Conservation (phyloP, 2,888 invertebrate genomes). For the Chaetogeoica ovagalla region DNA sequence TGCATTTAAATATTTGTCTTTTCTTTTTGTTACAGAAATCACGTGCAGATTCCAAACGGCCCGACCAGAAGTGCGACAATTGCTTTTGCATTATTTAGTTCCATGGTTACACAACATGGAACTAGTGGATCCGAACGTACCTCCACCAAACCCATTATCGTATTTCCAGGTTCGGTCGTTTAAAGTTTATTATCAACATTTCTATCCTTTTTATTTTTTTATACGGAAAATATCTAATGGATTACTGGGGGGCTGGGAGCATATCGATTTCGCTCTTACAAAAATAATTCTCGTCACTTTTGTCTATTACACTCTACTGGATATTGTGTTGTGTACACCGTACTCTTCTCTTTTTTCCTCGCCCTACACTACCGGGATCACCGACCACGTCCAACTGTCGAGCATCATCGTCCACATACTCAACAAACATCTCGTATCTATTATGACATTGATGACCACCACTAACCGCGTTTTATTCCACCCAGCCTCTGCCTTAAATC, state of each 20-base stretch:
- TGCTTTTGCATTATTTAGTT: slow-evolving; percentile 86
- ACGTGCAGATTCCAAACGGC: slow-evolving; percentile 96
- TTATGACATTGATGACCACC: too few species aligned
- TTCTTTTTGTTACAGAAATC: slow-evolving; percentile 71
- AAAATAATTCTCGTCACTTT: too few species aligned
- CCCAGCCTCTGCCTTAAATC: too few species aligned
- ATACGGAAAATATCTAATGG: neutral
- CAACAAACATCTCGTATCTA: too few species aligned
- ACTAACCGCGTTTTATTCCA: too few species aligned
- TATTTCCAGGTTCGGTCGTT: slow-evolving; percentile 73
- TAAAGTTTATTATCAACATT: neutral
- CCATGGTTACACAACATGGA: slow-evolving; percentile 99
- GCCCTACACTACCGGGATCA: too few species aligned
- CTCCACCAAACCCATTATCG: slow-evolving; percentile 78
- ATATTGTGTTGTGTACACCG: too few species aligned
- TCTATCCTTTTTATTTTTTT: neutral
- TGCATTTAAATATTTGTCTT: neutral
- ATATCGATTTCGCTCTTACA: neutral
- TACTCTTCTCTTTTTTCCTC: too few species aligned
- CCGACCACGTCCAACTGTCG: too few species aligned
- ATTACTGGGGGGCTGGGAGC: neutral
- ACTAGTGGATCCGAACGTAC: slow-evolving; percentile 93
- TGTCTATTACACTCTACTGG: too few species aligned
- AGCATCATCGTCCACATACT: too few species aligned
- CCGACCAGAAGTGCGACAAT: slow-evolving; percentile 85